These are phyloP conservation scores for Andrena haemorrhoa DNA, from an alignment of 2,888 invertebrate genomes.

Conservation along the genomic window DNA sequence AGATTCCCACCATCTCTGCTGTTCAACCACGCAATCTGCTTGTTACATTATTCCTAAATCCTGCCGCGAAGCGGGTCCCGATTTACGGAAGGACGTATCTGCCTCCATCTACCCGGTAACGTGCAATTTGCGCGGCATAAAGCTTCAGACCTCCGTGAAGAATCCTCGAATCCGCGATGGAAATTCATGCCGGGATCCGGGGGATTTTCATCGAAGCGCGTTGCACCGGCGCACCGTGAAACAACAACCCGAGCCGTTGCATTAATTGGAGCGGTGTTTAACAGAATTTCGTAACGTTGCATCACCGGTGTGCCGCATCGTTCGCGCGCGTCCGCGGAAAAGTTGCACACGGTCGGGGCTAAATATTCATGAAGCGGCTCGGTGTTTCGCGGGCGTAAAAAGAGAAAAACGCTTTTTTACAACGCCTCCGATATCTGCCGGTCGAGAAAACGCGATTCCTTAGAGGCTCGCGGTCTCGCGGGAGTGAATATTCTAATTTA, in stretches of 20 bases:
- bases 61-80: conserved; percentile 7
- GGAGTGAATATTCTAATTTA: conserved; percentile 58
- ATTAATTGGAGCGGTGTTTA: conserved; percentile 7
- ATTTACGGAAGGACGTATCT: background rate
- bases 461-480: conserved; percentile 36
- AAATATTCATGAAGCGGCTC: conserved; percentile 46
- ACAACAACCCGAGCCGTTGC: no score
- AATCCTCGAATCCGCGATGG: background rate
- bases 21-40: conserved; percentile 1
- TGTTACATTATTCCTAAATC: background rate
- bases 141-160: conserved; percentile 5
- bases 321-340: conserved; percentile 17
- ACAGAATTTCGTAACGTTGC: background rate
- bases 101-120: background rate
- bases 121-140: conserved; percentile 19
- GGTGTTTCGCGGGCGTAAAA: background rate
- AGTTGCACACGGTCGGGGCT: conserved; percentile 23
- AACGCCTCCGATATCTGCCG: conserved; percentile 37
- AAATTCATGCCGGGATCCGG: background rate
- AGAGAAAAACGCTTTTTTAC: conserved; percentile 6
- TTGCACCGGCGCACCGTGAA: no score
- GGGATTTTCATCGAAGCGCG: no score
- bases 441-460: conserved; percentile 44
- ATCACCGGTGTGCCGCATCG: background rate
- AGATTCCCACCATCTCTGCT: background rate